phyloP scores from a whole-genome alignment of 2,888 invertebrate genomes.

The Epirrita christyi region DNA sequence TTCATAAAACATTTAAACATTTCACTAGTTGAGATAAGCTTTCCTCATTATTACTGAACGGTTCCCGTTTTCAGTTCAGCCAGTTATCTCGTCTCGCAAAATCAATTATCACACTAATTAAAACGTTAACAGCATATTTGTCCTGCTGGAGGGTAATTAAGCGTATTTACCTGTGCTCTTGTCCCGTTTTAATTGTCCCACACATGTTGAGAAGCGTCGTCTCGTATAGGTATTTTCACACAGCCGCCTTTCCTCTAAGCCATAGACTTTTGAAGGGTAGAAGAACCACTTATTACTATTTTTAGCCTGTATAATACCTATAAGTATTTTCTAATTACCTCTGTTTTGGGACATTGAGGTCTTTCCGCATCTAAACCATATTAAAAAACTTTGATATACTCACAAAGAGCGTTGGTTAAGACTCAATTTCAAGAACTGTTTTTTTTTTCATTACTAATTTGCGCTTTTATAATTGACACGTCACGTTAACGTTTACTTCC shows the following conservation, averaged over 20 bases:
- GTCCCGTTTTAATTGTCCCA: conserved; percentile 70
- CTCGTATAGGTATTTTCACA: conserved; percentile 67
- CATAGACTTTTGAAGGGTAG: conserved; percentile 48
- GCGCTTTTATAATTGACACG: too few species aligned
- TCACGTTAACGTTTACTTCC: too few species aligned
- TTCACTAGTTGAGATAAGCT: conserved; percentile 10
- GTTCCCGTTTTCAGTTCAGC: conserved; percentile 20
- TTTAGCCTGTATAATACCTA: too few species aligned
- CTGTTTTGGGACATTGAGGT: too few species aligned
- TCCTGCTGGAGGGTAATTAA: conserved; percentile 42
- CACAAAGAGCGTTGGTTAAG: too few species aligned
- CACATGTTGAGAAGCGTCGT: conserved; percentile 61
- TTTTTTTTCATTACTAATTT: too few species aligned
- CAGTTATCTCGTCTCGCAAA: conserved; percentile 18
- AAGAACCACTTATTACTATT: not conserved
- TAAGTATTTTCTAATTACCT: too few species aligned
- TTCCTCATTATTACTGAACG: conserved; percentile 17
- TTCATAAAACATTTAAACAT: not conserved
- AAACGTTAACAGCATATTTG: conserved; percentile 52
- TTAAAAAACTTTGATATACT: too few species aligned
- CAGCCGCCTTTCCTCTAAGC: conserved; percentile 52
- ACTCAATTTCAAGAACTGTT: too few species aligned
- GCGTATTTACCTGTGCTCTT: conserved; percentile 54
- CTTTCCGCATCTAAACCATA: too few species aligned
- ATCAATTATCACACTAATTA: conserved; percentile 44